Percentiles rank a stretch among this genome's conserved stretches.
Evolutionary conservation across 2,113 vertebrate genomes (phyloP).

Genomic region (Python bivittatus): DNA sequence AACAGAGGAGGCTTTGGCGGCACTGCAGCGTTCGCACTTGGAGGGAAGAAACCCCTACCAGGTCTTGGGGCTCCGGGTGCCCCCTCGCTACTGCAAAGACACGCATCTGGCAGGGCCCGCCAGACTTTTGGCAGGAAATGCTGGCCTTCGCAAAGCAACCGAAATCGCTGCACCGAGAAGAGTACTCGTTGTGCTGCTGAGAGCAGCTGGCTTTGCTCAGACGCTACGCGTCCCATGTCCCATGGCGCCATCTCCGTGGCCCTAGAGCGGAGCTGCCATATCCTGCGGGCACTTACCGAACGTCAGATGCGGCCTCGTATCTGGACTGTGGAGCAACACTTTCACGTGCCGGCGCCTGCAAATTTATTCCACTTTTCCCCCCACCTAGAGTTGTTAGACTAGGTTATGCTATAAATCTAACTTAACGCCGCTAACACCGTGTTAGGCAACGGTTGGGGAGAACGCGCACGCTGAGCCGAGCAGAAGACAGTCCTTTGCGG

Average conservation of each 20-base stretch:
- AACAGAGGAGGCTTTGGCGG: not conserved
- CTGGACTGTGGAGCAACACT: too few species aligned
- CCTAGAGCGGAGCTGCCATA: too few species aligned
- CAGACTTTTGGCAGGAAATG: not conserved
- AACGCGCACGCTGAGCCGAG: not conserved
- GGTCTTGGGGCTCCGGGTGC: not conserved
- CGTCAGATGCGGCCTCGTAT: too few species aligned
- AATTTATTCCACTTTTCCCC: not conserved
- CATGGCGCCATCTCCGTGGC: too few species aligned
- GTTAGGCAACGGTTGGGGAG: not conserved
- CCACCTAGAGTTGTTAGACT: not conserved
- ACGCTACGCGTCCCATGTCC: too few species aligned
- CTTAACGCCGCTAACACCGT: not conserved
- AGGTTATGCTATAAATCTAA: not conserved
- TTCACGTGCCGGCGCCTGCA: too few species aligned
- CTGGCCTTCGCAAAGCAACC: not conserved
- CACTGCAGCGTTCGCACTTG: not conserved
- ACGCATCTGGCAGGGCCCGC: not conserved
- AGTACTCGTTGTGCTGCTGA: not conserved
- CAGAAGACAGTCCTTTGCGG: not conserved
- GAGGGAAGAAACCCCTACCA: accelerated
- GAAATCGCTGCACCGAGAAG: not conserved
- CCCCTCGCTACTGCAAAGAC: not conserved
- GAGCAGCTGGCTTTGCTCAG: not conserved
- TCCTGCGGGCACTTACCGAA: too few species aligned